These are phyloP conservation scores for Hoplostethus mediterraneus DNA, from an alignment of 2,797 vertebrate genomes.

Conservation along the genomic window DNA sequence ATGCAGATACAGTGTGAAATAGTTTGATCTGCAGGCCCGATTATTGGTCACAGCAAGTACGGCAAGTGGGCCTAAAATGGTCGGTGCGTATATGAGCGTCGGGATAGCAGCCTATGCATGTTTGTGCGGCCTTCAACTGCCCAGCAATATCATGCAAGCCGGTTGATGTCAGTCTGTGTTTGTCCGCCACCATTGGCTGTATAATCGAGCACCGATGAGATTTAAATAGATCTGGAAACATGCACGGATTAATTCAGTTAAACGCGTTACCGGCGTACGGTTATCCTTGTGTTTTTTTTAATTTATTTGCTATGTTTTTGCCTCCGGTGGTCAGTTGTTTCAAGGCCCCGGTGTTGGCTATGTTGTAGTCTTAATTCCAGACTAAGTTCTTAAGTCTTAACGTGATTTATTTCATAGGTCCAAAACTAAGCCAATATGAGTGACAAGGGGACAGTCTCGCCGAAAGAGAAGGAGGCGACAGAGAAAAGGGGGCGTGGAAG, in stretches of 20 bases:
- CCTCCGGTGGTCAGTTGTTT: slow-evolving; percentile 32
- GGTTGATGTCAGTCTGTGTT: slow-evolving; percentile 39
- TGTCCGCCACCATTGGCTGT: slow-evolving; percentile 36
- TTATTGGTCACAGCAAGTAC: slow-evolving; percentile 37
- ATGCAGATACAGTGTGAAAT: slow-evolving; percentile 54
- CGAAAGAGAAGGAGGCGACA: slow-evolving; percentile 92
- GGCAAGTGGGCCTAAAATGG: slow-evolving; percentile 46
- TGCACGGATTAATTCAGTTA: slow-evolving; percentile 73
- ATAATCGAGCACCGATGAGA: slow-evolving; percentile 43
- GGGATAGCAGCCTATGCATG: slow-evolving; percentile 24
- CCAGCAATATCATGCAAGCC: slow-evolving; percentile 30
- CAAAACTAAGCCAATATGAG: slow-evolving; percentile 88
- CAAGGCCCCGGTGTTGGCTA: too few species aligned
- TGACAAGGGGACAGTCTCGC: slow-evolving; percentile 92
- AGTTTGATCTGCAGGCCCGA: slow-evolving; percentile 54
- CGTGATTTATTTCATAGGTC: slow-evolving; percentile 52
- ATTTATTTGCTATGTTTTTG: background rate
- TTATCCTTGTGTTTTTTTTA: slow-evolving; percentile 33
- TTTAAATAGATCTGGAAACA: slow-evolving; percentile 71
- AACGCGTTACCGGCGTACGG: slow-evolving; percentile 58
- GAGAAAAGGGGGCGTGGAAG: slow-evolving; percentile 95
- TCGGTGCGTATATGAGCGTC: slow-evolving; percentile 25
- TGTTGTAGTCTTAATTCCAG: too few species aligned
- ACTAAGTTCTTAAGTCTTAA: slow-evolving; percentile 23
- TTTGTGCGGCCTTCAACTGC: slow-evolving; percentile 42